A percentile compares a stretch with the other conserved stretches of the same genome.
Evolutionary conservation across 2,888 invertebrate genomes (phyloP).

Genomic region (Hydriomena furcata): DNA sequence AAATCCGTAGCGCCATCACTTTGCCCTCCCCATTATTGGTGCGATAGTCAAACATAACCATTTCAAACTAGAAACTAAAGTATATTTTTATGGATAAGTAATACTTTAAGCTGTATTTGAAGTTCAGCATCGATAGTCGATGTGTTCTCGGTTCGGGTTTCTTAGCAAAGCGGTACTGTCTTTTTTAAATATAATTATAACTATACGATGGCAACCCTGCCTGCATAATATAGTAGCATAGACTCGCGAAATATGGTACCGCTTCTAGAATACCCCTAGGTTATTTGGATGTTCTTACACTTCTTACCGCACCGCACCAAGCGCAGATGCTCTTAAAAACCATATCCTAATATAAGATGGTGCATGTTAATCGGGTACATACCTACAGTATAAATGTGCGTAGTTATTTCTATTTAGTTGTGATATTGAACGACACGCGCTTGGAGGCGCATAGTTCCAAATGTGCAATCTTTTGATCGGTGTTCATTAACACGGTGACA

Average conservation of each 20-base stretch:
- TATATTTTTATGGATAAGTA: slow-evolving; percentile 20
- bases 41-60: slow-evolving; percentile 10
- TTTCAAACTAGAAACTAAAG: slow-evolving; percentile 9
- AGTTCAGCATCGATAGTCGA: neutral
- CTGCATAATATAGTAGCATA: too few relatives aligned
- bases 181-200: too few relatives aligned
- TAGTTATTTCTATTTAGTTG: slow-evolving; percentile 76
- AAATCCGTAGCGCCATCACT: neutral
- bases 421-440: slow-evolving; percentile 65
- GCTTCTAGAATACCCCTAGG: neutral
- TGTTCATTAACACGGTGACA: slow-evolving; percentile 7
- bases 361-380: slow-evolving; percentile 58
- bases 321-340: slow-evolving; percentile 65
- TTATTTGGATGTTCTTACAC: neutral
- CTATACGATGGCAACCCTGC: too few relatives aligned
- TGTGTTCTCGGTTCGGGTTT: slow-evolving; percentile 2
- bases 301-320: slow-evolving; percentile 35
- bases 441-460: slow-evolving; percentile 60
- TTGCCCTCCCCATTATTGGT: slow-evolving; percentile 4
- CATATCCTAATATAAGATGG: slow-evolving; percentile 75
- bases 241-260: too few relatives aligned
- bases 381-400: slow-evolving; percentile 46
- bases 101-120: slow-evolving; percentile 7
- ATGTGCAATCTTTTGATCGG: slow-evolving; percentile 57
- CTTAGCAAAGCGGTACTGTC: slow-evolving; percentile 1